A percentile compares a stretch with the other conserved stretches of the same genome.
Conservation (phyloP, 2,113 vertebrate genomes). For the Carollia perspicillata region DNA sequence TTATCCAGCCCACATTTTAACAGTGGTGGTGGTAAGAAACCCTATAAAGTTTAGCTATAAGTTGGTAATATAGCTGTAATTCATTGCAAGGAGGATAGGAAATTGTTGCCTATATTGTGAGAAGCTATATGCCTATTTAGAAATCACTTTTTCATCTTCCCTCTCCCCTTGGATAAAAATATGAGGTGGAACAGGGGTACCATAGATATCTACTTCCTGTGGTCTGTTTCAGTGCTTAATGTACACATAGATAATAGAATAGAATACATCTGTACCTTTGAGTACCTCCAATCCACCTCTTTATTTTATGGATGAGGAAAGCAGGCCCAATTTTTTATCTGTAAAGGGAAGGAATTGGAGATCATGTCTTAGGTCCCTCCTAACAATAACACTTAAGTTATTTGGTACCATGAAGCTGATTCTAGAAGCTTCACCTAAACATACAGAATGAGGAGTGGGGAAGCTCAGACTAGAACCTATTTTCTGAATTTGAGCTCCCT, state of each 20-base stretch:
- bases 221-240: not conserved
- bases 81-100: not conserved
- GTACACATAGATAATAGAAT: not conserved
- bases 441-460: not conserved
- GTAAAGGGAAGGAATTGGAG: not conserved
- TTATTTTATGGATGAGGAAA: conserved; percentile 8
- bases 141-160: not conserved
- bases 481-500: not conserved
- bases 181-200: not conserved
- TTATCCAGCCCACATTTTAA: not conserved
- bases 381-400: not conserved
- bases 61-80: not conserved
- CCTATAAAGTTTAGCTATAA: not conserved
- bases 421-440: not conserved
- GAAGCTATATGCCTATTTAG: not conserved
- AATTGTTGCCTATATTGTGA: not conserved
- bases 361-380: not conserved
- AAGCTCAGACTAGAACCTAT: not conserved
- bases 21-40: not conserved
- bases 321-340: not conserved
- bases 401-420: not conserved
- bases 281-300: not conserved
- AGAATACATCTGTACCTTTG: not conserved
- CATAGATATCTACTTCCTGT: not conserved
- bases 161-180: not conserved